These are phyloP conservation scores for Hydrozoanthus gracilis DNA, from an alignment of 92 coral and sea anemone species.

Conservation along the genomic window DNA sequence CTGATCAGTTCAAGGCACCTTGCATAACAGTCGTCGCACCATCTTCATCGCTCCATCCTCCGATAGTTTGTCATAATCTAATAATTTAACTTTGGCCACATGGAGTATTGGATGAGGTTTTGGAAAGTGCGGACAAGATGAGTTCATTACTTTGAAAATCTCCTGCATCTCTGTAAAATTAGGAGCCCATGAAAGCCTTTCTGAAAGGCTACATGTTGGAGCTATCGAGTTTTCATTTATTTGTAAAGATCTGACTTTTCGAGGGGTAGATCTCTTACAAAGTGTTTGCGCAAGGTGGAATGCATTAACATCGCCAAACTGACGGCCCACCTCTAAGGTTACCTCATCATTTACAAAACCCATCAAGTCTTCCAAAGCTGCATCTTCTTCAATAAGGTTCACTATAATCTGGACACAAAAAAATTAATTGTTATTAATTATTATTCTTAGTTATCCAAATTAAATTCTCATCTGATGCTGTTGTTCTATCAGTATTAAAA, in stretches of 20 bases:
- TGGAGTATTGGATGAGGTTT: conserved; percentile 19
- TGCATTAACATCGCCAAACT: conserved; percentile 43
- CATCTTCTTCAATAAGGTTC: conserved; percentile 6
- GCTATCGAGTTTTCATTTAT: background rate
- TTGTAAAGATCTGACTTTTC: background rate
- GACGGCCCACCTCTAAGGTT: conserved; percentile 33
- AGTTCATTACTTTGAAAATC: background rate
- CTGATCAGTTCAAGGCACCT: background rate
- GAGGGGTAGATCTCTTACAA: background rate
- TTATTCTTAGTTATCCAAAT: too few relatives aligned
- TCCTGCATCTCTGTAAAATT: conserved; percentile 20
- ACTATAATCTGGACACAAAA: background rate
- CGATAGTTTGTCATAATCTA: background rate
- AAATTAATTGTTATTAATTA: background rate
- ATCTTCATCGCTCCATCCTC: conserved; percentile 27
- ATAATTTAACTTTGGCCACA: background rate
- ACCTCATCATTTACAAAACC: conserved; percentile 28
- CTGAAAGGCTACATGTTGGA: conserved; percentile 23
- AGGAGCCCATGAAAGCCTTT: conserved; percentile 35
- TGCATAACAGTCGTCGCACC: conserved; percentile 41
- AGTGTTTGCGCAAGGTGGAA: conserved; percentile 42
- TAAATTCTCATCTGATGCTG: too few relatives aligned
- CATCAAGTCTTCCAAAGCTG: conserved; percentile 16
- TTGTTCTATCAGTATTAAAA: too few relatives aligned
- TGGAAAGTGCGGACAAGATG: background rate